Base-by-base conservation (phyloP, 2,888 invertebrate species). In the Apodemia duryi region DNA sequence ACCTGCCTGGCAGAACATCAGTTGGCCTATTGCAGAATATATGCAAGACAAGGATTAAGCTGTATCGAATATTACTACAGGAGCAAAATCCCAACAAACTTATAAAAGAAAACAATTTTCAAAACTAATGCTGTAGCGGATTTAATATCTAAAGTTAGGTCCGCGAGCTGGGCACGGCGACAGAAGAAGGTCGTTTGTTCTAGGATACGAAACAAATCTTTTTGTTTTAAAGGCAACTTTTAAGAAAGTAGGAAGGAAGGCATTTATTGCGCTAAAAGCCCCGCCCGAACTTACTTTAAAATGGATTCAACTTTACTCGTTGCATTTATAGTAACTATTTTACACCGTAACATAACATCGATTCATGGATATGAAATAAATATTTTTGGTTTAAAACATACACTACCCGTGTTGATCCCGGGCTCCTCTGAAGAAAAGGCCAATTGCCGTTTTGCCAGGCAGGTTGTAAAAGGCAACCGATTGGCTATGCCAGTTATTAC, bases 181-280 rank as follows among this genome's bases (percentile, higher is more conserved):
- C 70, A 69, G 66, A 67, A 71, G 80, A 81, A 77, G 79, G 78
- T 82, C 84, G 83, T 85, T 86, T 84, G 83, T 85, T 84, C 84
- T 79, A 68, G 80, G 79, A 84, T 85, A 82, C 83, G 84, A 82
- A 85, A 85, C 85, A 88, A 86, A 86, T 87, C 87, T 88, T 90
- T 87, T 87, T 88, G 86, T 88, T 89, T 84, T 81, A 88, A 81
- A 85, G 86, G 85, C 89, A 88, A 88, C 87, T 88, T 89, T 89
- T 87, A 88, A 88, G 88, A 88, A 88, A 90, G 85, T 84, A 73
- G 88, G 90, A 89, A 90, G 89, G 88, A 90, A 89, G 90, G 90
- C 89, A 89, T 89, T 89, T 90, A 90, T 91, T 88, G 91, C 87
- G 82, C 90, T 90, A 90, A 91, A 89, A 91, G 90, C 90, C 79